A percentile compares a stretch with the other conserved stretches of the same genome.
phyloP scores from a whole-genome alignment of 2,797 vertebrate genomes.

The Tamandua tetradactyla region DNA sequence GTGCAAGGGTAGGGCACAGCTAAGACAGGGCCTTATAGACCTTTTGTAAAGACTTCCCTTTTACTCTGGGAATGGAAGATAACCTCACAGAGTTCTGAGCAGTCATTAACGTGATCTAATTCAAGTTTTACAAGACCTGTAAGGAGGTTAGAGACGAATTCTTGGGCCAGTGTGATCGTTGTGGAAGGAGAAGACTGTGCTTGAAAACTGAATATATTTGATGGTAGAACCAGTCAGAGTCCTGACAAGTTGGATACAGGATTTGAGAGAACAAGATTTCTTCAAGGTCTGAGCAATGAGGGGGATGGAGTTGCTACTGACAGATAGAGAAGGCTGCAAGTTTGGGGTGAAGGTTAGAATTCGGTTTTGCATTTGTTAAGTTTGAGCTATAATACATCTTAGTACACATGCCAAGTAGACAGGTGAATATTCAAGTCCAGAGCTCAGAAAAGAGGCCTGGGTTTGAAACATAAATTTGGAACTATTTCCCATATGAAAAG shows the following conservation, averaged over 20 bases:
- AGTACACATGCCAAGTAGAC: neutral
- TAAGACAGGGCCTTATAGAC: rapidly evolving
- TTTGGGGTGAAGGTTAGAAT: neutral
- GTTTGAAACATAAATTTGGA: neutral
- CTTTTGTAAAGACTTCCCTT: neutral
- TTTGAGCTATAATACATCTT: neutral
- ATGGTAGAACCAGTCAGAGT: neutral
- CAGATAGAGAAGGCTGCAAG: neutral
- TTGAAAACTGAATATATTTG: neutral
- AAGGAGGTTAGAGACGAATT: neutral
- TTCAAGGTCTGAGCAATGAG: neutral
- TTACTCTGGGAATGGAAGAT: neutral
- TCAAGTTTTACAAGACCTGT: neutral
- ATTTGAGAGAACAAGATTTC: neutral
- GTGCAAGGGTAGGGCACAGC: neutral
- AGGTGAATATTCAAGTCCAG: neutral
- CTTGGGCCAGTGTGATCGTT: neutral
- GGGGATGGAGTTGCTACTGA: neutral
- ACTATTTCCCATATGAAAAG: neutral
- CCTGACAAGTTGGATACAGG: neutral
- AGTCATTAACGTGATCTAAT: neutral
- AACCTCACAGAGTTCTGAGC: neutral
- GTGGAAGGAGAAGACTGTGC: neutral
- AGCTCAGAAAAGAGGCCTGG: neutral
- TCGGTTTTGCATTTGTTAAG: neutral